Evolutionary conservation across 2,888 invertebrate species (phyloP).

Genomic region (Drosophila fulvimacula): DNA sequence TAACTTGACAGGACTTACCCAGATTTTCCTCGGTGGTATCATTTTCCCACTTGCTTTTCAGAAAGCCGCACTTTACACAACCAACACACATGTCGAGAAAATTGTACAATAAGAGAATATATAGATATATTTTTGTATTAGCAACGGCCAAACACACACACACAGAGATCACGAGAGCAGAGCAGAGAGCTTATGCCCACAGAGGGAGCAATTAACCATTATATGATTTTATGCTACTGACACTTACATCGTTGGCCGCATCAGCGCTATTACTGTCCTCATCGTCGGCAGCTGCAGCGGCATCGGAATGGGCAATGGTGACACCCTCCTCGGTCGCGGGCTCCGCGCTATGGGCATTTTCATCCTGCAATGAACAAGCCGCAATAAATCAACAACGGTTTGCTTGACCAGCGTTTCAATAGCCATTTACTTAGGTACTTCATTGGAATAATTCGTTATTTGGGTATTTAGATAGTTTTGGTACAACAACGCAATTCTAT

Average conservation of each 20-base stretch:
- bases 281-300: conserved; percentile 29
- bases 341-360: conserved; percentile 60
- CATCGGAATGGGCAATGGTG: conserved; percentile 16
- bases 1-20: conserved; percentile 88
- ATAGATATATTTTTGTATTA: conserved; percentile 16
- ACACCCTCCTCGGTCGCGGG: conserved; percentile 24
- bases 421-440: conserved; percentile 53
- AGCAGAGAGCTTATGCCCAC: conserved; percentile 1
- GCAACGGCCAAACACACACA: background rate
- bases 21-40: conserved; percentile 92
- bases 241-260: conserved; percentile 63
- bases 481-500: conserved; percentile 12
- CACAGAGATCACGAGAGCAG: background rate
- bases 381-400: conserved; percentile 62
- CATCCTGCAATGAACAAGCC: conserved; percentile 77
- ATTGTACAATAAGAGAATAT: conserved; percentile 32
- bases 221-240: background rate
- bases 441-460: conserved; percentile 6
- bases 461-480: conserved; percentile 17
- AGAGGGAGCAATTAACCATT: conserved; percentile 10
- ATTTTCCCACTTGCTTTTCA: conserved; percentile 93
- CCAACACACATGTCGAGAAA: conserved; percentile 38
- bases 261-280: conserved; percentile 66
- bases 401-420: conserved; percentile 41
- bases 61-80: conserved; percentile 80